A percentile compares a stretch with the other conserved stretches of the same genome.
Evolutionary conservation across 2,888 invertebrate species (phyloP).

Genomic region (Aleiodes leptofemur): DNA sequence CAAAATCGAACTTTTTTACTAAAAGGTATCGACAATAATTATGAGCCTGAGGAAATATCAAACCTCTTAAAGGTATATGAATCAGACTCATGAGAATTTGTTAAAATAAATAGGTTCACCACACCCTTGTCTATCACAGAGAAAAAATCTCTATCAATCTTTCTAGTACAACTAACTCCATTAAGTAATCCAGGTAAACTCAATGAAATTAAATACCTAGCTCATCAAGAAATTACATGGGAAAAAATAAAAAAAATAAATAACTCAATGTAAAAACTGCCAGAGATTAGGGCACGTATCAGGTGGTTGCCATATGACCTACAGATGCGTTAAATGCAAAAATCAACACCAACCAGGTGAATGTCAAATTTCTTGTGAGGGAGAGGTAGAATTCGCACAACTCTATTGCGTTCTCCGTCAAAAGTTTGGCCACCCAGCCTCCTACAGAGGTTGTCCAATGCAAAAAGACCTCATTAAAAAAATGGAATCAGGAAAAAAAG

Average conservation of each 20-base stretch:
- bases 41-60: constrained; percentile 34
- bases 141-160: too few species aligned
- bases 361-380: background rate
- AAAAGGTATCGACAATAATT: constrained; percentile 46
- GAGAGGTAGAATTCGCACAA: background rate
- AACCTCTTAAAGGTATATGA: constrained; percentile 31
- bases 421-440: background rate
- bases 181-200: constrained; percentile 39
- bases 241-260: constrained; percentile 48
- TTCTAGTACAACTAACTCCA: constrained; percentile 39
- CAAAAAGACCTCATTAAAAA: background rate
- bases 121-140: constrained; percentile 15
- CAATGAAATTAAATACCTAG: constrained; percentile 41
- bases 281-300: constrained; percentile 51
- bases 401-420: background rate
- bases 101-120: constrained; percentile 39
- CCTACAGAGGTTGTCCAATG: background rate
- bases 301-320: background rate
- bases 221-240: constrained; percentile 46
- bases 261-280: constrained; percentile 54
- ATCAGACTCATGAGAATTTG: constrained; percentile 34
- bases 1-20: constrained; percentile 36
- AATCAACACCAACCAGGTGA: background rate
- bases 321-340: background rate
- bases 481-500: background rate